Percentiles rank a stretch among this genome's conserved stretches.
phyloP scores from a whole-genome alignment of 1,140 invertebrate genomes.

The Micrasema minimum region DNA sequence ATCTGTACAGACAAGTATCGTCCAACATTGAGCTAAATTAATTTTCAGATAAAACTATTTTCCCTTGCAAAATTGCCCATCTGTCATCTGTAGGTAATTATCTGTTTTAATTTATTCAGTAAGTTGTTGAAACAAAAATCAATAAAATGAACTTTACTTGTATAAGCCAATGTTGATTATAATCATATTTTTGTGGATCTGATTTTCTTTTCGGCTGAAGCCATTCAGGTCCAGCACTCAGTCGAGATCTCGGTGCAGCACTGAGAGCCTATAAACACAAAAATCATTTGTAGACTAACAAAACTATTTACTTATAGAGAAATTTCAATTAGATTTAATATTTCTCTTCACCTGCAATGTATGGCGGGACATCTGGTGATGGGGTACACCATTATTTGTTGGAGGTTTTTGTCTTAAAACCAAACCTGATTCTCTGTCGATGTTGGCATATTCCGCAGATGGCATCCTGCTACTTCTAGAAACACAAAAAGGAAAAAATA shows the following conservation, averaged over 20 bases:
- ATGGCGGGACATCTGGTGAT: constrained; percentile 76
- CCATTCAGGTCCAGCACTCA: constrained; percentile 78
- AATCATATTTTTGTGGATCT: constrained; percentile 76
- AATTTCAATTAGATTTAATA: too few relatives aligned
- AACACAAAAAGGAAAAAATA: constrained; percentile 30
- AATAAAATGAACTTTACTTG: constrained; percentile 63
- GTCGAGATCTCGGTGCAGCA: constrained; percentile 78
- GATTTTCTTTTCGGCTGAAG: constrained; percentile 75
- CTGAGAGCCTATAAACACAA: constrained; percentile 70
- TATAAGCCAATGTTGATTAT: constrained; percentile 88
- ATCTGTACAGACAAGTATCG: too few relatives aligned
- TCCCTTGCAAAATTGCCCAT: too few relatives aligned
- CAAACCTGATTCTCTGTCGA: constrained; percentile 63
- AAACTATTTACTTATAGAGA: too few relatives aligned
- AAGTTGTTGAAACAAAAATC: constrained; percentile 7
- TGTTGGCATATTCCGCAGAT: constrained; percentile 64
- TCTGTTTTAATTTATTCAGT: too few relatives aligned
- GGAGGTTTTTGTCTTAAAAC: constrained; percentile 66
- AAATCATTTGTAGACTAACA: too few relatives aligned
- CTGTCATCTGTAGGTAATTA: too few relatives aligned
- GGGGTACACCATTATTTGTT: constrained; percentile 64
- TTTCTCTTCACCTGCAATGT: constrained; percentile 70
- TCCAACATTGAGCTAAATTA: too few relatives aligned
- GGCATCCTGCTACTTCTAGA: constrained; percentile 71
- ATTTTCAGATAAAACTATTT: too few relatives aligned